Evolutionary conservation across 2,888 invertebrate species (phyloP), one percentile per base, ranked within the genome.

Genomic region (Acanthopleura granulata): DNA sequence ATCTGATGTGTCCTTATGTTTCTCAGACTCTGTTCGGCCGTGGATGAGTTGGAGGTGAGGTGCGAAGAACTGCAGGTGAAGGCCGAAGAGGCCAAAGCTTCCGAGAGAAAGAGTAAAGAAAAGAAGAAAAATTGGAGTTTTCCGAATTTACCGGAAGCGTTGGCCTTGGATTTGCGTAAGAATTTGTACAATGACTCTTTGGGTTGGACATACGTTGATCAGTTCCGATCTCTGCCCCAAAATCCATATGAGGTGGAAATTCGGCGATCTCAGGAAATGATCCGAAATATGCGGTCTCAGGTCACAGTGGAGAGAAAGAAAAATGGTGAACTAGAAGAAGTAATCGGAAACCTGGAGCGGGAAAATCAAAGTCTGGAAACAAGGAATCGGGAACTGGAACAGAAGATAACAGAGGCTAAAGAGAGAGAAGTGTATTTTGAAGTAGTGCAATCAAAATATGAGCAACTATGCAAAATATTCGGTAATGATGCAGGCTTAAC

Each of bases 1-100:
- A 14, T 51, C 25, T 57, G 4, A 40, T 40, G 40, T 40, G 9
- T 4, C 40, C 4, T 40, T 40, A 3, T 40, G 40, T 57, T n/a
- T 77, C 78, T 4, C 79, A 87, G 87, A 73, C 79, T 86, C 72
- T 76, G 78, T 11, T 78, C 74, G 1, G 95, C 93, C 84, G 94
- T 96, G 83, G 96, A 96, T 89, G 93, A 93, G 49, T 92, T 97
- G 85, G 97, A 97, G 91, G 90, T 93, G 69, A 94, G 94, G 89
- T 94, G 94, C 89, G 97, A 97, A 86, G 97, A 97, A 80, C 92
- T 96, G 75, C 95, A 94, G 86, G 94, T 94, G 89, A 94, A 93
- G 89, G 92, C 95, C 80, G 96, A 97, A 84, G 95, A 96, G 82
- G 91, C 94, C 61, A 82, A 83, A 72, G 79, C 81, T 18, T 80